Conservation (phyloP, 2,888 invertebrate species). For the Sarcophaga carnaria region DNA sequence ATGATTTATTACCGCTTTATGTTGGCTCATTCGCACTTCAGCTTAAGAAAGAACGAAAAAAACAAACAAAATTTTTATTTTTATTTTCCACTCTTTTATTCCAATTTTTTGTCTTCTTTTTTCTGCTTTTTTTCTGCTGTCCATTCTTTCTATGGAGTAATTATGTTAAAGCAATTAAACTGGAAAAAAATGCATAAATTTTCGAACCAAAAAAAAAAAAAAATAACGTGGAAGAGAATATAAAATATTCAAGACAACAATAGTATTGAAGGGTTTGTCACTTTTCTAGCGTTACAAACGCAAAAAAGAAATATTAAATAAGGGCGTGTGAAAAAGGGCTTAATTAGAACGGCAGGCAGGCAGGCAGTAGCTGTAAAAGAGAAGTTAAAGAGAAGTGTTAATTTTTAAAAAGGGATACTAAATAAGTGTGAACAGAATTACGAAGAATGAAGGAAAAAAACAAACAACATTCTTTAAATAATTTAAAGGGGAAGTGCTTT, state of each 20-base stretch:
- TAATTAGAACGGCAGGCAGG: conserved; percentile 60
- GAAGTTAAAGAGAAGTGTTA: neutral
- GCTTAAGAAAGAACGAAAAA: neutral
- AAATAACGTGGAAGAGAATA: neutral
- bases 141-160: conserved; percentile 30
- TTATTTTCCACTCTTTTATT: conserved; percentile 2
- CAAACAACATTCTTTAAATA: neutral
- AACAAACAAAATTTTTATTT: neutral
- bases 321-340: conserved; percentile 68
- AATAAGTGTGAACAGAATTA: neutral
- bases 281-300: conserved; percentile 6
- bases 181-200: conserved; percentile 44
- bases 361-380: conserved; percentile 16
- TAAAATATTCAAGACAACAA: neutral
- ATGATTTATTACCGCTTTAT: conserved; percentile 68
- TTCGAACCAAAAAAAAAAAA: conserved; percentile 22
- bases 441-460: neutral
- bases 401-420: neutral
- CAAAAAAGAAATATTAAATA: conserved; percentile 26
- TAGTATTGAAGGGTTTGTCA: conserved; percentile 61
- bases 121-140: neutral
- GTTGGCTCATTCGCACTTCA: conserved; percentile 64
- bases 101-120: neutral
- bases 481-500: neutral
- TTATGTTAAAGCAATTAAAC: conserved; percentile 66